phyloP scores from a whole-genome alignment of 2,888 invertebrate species.

The Drosophila trichaetosa region DNA sequence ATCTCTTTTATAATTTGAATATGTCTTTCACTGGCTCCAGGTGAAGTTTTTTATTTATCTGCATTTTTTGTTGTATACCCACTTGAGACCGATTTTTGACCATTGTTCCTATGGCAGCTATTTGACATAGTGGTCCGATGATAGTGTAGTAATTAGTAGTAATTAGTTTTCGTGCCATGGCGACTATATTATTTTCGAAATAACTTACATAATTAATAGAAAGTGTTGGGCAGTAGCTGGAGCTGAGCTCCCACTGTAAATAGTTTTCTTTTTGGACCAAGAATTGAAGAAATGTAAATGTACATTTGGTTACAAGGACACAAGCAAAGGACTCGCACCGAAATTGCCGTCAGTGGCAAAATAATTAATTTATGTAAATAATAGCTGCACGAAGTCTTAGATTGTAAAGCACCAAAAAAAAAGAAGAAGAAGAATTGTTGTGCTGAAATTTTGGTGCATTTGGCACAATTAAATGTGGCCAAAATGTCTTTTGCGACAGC shows the following conservation, averaged over 20 bases:
- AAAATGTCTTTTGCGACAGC: slow-evolving; percentile 23
- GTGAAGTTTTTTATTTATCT: neutral
- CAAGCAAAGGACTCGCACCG: slow-evolving; percentile 1
- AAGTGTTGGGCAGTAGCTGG: neutral
- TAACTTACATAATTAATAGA: neutral
- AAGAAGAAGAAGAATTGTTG: neutral
- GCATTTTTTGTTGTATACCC: too few species aligned
- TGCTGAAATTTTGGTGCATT: slow-evolving; percentile 31
- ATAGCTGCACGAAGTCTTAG: slow-evolving; percentile 38
- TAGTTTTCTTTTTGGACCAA: neutral
- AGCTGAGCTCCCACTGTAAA: neutral
- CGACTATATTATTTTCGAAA: neutral
- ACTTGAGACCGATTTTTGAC: neutral
- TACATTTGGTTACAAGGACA: slow-evolving; percentile 32
- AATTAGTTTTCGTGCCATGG: neutral
- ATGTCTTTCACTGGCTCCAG: neutral
- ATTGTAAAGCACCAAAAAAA: slow-evolving; percentile 8
- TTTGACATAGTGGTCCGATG: neutral
- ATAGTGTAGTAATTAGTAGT: neutral
- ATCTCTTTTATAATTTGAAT: neutral
- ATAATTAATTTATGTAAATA: slow-evolving; percentile 67
- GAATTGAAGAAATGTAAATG: slow-evolving; percentile 13
- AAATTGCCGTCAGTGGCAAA: slow-evolving; percentile 35
- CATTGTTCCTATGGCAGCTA: neutral
- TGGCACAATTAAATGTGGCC: slow-evolving; percentile 60